Conservation (phyloP, 1,140 invertebrate genomes). For the Lineus longissimus region DNA sequence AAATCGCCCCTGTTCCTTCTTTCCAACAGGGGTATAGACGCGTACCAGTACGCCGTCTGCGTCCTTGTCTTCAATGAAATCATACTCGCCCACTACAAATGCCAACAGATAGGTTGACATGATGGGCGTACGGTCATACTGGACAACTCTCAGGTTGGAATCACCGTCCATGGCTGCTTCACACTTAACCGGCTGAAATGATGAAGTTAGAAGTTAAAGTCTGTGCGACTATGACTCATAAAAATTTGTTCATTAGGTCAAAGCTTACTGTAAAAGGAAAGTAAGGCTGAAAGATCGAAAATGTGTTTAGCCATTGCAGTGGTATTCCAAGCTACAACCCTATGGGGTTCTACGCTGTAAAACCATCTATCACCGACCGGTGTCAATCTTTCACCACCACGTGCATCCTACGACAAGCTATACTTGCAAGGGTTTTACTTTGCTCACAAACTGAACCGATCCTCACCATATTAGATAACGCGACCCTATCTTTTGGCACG, state of each 20-base stretch:
- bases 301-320: no score
- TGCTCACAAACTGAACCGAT: no score
- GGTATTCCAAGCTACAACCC: no score
- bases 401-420: no score
- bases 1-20: constrained; percentile 87
- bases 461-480: constrained; percentile 89
- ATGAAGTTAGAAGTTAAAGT: constrained; percentile 1
- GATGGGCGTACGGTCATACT: constrained; percentile 65
- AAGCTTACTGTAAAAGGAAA: no score
- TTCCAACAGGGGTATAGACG: constrained; percentile 88
- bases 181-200: constrained; percentile 62
- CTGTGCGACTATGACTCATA: background rate
- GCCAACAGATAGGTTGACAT: constrained; percentile 58
- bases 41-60: constrained; percentile 75
- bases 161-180: constrained; percentile 49
- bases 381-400: no score
- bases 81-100: constrained; percentile 55
- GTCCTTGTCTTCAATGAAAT: constrained; percentile 42
- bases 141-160: constrained; percentile 61
- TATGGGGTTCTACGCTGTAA: no score
- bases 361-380: no score
- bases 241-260: no score
- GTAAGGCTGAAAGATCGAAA: no score
- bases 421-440: no score
- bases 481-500: constrained; percentile 67